Evolutionary conservation across 2,888 invertebrate genomes (phyloP).

Genomic region (Zaprionus lineosus): DNA sequence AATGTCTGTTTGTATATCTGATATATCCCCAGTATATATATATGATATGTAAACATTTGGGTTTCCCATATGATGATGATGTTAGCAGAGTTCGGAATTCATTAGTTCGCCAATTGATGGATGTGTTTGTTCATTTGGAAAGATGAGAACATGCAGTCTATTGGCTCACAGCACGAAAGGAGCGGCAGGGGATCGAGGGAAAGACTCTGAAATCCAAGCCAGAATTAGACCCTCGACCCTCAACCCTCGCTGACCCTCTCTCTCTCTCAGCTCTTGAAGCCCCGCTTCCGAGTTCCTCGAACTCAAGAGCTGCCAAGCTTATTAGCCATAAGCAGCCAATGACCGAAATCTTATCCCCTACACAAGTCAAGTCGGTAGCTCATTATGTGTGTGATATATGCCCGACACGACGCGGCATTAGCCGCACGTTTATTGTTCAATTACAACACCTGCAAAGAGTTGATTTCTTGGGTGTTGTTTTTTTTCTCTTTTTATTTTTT

Average conservation of each 20-base stretch:
- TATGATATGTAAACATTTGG: not conserved
- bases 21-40: not conserved
- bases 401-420: constrained; percentile 41
- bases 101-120: constrained; percentile 31
- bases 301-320: no score
- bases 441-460: constrained; percentile 51
- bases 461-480: no score
- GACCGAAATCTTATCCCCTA: no score
- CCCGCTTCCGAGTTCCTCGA: no score
- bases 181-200: not conserved
- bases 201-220: no score
- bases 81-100: constrained; percentile 26
- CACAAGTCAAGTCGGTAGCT: constrained; percentile 18
- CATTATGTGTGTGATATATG: constrained; percentile 41
- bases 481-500: constrained; percentile 16
- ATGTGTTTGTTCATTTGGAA: constrained; percentile 6
- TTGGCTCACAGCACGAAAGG: constrained; percentile 12
- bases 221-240: no score
- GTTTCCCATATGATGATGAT: no score
- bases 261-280: no score
- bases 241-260: no score
- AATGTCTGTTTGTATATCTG: constrained; percentile 4
- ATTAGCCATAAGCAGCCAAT: no score
- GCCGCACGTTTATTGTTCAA: constrained; percentile 45
- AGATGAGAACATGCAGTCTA: no score